phyloP scores from a whole-genome alignment of 92 coral and sea anemone genomes.

The Ricordea florida region DNA sequence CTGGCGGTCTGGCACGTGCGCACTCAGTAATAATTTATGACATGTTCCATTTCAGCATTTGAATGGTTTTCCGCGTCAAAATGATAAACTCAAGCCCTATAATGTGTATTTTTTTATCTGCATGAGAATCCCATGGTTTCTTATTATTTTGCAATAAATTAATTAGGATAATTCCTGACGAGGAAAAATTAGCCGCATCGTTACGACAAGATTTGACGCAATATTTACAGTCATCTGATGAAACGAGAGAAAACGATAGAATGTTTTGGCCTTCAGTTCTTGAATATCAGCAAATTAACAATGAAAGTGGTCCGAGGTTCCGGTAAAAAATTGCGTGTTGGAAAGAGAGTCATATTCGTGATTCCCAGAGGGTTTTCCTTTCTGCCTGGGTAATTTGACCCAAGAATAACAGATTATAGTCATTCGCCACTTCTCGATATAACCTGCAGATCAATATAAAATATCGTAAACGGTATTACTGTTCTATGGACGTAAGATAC shows the following conservation, averaged over 20 bases:
- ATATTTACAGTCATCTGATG: no score
- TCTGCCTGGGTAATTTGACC: slow-evolving; percentile 11
- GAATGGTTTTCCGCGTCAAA: slow-evolving; percentile 69
- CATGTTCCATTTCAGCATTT: slow-evolving; percentile 59
- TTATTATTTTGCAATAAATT: neutral
- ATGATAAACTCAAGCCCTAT: slow-evolving; percentile 25
- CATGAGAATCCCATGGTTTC: neutral
- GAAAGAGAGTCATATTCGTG: slow-evolving; percentile 7
- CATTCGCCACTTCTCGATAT: no score
- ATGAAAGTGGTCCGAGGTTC: no score
- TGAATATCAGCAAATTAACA: no score
- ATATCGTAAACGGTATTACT: slow-evolving; percentile 10
- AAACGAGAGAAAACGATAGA: no score
- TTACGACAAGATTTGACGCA: slow-evolving; percentile 3
- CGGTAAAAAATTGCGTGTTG: slow-evolving; percentile 13
- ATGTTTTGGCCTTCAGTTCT: no score
- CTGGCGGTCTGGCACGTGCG: slow-evolving; percentile 79
- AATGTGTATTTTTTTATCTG: neutral
- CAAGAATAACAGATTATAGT: slow-evolving; percentile 34
- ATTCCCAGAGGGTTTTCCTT: slow-evolving; percentile 22
- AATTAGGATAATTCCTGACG: slow-evolving; percentile 2
- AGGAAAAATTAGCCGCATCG: slow-evolving; percentile 33
- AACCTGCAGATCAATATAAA: no score
- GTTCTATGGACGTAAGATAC: slow-evolving; percentile 26
- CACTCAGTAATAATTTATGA: slow-evolving; percentile 76